phyloP scores from a whole-genome alignment of 2,113 vertebrate genomes.

The Syrrhaptes paradoxus region DNA sequence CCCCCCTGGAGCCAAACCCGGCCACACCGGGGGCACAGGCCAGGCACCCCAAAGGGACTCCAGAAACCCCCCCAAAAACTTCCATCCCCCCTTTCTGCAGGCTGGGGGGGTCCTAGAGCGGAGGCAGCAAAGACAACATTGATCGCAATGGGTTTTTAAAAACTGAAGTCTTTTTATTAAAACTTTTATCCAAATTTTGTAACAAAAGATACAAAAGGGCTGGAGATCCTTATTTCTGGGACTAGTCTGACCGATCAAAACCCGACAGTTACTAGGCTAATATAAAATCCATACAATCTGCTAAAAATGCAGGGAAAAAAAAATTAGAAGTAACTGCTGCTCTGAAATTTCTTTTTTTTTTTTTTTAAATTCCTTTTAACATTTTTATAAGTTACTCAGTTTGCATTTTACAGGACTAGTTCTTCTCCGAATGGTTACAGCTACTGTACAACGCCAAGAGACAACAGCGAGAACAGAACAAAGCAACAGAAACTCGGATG shows the following conservation, averaged over 20 bases:
- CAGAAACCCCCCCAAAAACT: not conserved
- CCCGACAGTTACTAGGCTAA: constrained; percentile 61
- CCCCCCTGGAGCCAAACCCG: not conserved
- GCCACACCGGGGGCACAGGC: fast-evolving
- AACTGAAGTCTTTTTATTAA: constrained; percentile 75
- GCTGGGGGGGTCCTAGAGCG: not conserved
- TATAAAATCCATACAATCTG: constrained; percentile 66
- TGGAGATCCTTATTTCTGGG: constrained; percentile 59
- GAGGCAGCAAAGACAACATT: not conserved
- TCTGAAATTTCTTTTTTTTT: constrained; percentile 39
- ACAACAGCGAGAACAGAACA: constrained; percentile 21
- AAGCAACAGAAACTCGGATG: too few species aligned
- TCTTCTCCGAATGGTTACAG: constrained; percentile 59
- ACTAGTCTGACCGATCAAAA: constrained; percentile 56
- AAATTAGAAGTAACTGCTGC: constrained; percentile 60
- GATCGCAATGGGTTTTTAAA: constrained; percentile 37
- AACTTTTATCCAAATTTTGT: constrained; percentile 72
- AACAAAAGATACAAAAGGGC: constrained; percentile 74
- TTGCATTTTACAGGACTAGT: constrained; percentile 65
- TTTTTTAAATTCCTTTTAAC: constrained; percentile 40
- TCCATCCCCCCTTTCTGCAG: not conserved
- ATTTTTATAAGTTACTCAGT: constrained; percentile 71
- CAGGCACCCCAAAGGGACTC: not conserved
- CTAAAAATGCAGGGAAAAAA: constrained; percentile 66
- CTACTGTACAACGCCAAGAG: constrained; percentile 62